These are phyloP conservation scores for Scotopteryx bipunctaria DNA, from an alignment of 2,888 invertebrate species.

Conservation along the genomic window DNA sequence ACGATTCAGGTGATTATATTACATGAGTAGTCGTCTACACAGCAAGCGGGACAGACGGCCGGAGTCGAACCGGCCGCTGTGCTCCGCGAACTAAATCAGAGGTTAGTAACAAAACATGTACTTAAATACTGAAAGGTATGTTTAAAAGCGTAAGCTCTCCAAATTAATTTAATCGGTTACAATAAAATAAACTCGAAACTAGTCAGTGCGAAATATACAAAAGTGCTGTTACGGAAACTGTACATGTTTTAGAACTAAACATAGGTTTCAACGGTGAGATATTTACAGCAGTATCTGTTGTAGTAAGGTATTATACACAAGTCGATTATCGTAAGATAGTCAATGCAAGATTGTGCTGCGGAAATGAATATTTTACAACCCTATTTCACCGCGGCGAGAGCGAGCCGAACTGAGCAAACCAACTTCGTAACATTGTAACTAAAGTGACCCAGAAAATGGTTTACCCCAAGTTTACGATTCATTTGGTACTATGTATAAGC, in stretches of 20 bases:
- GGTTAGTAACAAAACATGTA: slow-evolving; percentile 85
- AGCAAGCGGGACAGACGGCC: slow-evolving; percentile 49
- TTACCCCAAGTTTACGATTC: too few relatives aligned
- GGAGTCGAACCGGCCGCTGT: slow-evolving; percentile 66
- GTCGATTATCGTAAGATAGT: slow-evolving; percentile 79
- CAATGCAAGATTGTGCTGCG: slow-evolving; percentile 83
- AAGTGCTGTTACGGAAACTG: slow-evolving; percentile 83
- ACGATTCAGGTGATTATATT: slow-evolving; percentile 55
- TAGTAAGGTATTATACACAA: slow-evolving; percentile 75
- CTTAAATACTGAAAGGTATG: slow-evolving; percentile 77
- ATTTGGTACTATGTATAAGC: too few relatives aligned
- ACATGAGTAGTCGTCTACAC: slow-evolving; percentile 79
- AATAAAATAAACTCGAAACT: slow-evolving; percentile 81
- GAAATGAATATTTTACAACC: slow-evolving; percentile 75
- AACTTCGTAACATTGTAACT: slow-evolving; percentile 2
- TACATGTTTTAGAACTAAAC: slow-evolving; percentile 85
- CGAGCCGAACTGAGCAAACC: slow-evolving; percentile 6
- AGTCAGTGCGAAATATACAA: slow-evolving; percentile 83
- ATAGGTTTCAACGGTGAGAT: slow-evolving; percentile 80
- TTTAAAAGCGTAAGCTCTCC: slow-evolving; percentile 82
- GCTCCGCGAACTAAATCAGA: slow-evolving; percentile 70
- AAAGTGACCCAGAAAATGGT: too few relatives aligned
- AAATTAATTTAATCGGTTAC: slow-evolving; percentile 76
- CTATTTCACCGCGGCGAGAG: slow-evolving; percentile 14
- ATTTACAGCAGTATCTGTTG: slow-evolving; percentile 82